Evolutionary conservation across 2,113 vertebrate species (phyloP), one percentile per base, ranked within the genome.

Genomic region (Siniperca knerii): DNA sequence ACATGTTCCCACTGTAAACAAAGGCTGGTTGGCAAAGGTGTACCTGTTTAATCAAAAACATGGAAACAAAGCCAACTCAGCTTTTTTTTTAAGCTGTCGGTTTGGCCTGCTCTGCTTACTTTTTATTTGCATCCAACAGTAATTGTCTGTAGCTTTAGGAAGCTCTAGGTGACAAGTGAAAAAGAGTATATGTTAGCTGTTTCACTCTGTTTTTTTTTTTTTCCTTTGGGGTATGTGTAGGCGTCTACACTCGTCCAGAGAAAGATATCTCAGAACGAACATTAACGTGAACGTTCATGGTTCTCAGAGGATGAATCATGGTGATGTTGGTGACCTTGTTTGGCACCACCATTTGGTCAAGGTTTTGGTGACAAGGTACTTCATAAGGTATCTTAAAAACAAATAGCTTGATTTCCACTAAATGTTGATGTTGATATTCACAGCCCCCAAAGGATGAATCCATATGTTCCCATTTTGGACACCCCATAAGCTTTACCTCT

Each of bases 101-200:
- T 73, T 76, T 74, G 40, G 55, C 64, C 84, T 58, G n/a, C n/a
- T 8, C 23, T 72, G 23, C 80, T 69, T 67, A 18, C 55, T 62
- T 89, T 91, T 91, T 65, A 87, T 90, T 87, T 89, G 48, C 81
- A 81, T 77, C 77, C 57, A 72, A 73, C 69, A 74, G 11, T 33
- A 86, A 87, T 64, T 89, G 82, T 90, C 87, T 79, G 79, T 91
- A 87, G 67, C 89, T 89, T 84, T 68, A 71, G 44, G 50, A 87
- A 90, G 81, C 84, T 71, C 66, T 75, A 57, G 79, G 84, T 90
- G 92, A 90, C 83, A 89, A 73, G 84, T 89, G 72, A 84, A 92
- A 91, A 88, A 77, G 70, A 92, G 75, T 75, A 87, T 81, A 87
- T 9, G 44, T 83, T 78, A 81, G 72, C 72, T 79, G 61, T 77